Base-by-base conservation (phyloP, 2,113 vertebrate genomes). In the Myxocyprinus asiaticus region DNA sequence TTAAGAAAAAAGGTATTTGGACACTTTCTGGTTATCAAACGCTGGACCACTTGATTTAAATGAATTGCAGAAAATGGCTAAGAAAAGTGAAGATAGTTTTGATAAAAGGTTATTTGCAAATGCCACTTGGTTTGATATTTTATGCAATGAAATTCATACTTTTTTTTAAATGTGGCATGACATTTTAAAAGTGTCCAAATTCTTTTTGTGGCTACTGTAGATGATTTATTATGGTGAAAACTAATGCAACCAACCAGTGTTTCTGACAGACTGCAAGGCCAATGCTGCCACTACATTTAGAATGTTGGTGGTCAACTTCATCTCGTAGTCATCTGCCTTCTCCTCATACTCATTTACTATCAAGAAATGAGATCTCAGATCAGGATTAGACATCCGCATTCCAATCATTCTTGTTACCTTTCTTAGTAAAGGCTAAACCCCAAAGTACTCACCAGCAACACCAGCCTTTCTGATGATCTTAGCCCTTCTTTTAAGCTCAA, bases 391-490 rank as follows among this genome's bases (percentile, higher is more conserved):
- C 1, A 22, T 11, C 56, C 67, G 43, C 0, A 22, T 33, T 65
- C 53, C 5, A 65, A 33, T 50, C 9, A 4, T 22, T 75, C 5
- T 63, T 33, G n/a, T 33, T 33, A 33, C 22, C 22, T 1, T 33
- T 33, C 22, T 33, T 33, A 33, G 7, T n/a, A 51, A 5, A 65
- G 7, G n/a, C 33, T 11, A 76, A 55, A 55, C 8, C 50, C 22
- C 17, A 4, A 33, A 63, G 8, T 8, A 6, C 9, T 56, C 81
- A 91, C 90, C 81, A 74, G n/a, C 6, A 3, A 70, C 87, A 88
- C 95, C 95, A 88, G 95, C 92, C 80, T 97, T 98, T 86, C 95
- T 93, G 77, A 99, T 87, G 66, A 96, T 93, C 85, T 98, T 99
- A n/a, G 96, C 97, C 79, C 94, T 93, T 78, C 92, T 94, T 53